Conservation (phyloP, 2,797 vertebrate genomes). For the Poecilia wingei region DNA sequence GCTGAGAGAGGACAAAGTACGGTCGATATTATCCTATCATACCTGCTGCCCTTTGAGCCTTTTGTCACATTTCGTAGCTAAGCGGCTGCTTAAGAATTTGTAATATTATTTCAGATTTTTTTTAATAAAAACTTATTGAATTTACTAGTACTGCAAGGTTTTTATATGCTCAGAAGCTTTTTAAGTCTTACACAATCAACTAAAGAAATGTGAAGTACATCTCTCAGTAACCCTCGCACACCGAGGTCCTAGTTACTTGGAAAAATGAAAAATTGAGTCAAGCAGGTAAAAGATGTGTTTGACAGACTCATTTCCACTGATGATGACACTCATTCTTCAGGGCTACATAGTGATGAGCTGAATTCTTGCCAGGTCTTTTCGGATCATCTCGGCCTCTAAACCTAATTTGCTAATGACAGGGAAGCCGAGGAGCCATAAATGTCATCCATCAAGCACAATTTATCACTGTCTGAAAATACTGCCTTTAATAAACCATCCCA, state of each 20-base stretch:
- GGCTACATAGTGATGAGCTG: slow-evolving; percentile 64
- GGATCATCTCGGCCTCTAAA: slow-evolving; percentile 70
- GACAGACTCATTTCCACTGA: slow-evolving; percentile 72
- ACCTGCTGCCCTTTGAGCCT: slow-evolving; percentile 23
- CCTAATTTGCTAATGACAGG: slow-evolving; percentile 83
- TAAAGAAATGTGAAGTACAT: slow-evolving; percentile 31
- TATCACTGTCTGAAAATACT: slow-evolving; percentile 73
- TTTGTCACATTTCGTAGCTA: slow-evolving; percentile 27
- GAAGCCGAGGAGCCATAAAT: slow-evolving; percentile 79
- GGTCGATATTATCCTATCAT: slow-evolving; percentile 40
- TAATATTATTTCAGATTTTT: slow-evolving; percentile 11
- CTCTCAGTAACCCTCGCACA: slow-evolving; percentile 23
- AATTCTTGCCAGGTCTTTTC: slow-evolving; percentile 63
- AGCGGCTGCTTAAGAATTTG: not conserved
- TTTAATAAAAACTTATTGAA: slow-evolving; percentile 5
- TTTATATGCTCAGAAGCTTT: slow-evolving; percentile 11
- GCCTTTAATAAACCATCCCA: slow-evolving; percentile 65
- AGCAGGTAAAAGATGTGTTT: slow-evolving; percentile 58
- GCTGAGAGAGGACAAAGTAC: too few species aligned
- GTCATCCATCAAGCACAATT: slow-evolving; percentile 72
- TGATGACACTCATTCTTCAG: slow-evolving; percentile 75
- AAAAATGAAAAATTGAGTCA: slow-evolving; percentile 39
- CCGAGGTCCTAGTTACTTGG: slow-evolving; percentile 18
- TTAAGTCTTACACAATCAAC: slow-evolving; percentile 27
- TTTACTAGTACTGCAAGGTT: not conserved